Conservation (phyloP, 2,797 vertebrate genomes). For the Mycteria americana region DNA sequence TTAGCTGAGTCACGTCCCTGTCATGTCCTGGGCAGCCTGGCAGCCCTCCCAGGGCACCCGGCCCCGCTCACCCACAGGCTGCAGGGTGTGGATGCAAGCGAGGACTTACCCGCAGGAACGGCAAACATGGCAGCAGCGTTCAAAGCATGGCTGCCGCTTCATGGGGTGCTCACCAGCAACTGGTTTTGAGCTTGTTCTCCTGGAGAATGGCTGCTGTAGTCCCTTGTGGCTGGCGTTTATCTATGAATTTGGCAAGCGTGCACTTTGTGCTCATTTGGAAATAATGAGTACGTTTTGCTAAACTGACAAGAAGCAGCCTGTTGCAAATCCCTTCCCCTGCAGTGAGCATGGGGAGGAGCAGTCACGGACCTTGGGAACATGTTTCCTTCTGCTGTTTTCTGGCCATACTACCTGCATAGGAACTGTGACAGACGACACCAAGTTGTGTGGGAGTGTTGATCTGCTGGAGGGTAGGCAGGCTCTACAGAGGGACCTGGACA, state of each 20-base stretch:
- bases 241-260: not conserved
- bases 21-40: not conserved
- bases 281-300: not conserved
- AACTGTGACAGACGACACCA: not conserved
- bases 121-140: not conserved
- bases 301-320: not conserved
- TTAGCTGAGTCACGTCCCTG: not conserved
- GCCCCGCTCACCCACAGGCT: not conserved
- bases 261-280: not conserved
- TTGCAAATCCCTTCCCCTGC: not conserved
- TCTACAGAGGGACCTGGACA: too few relatives aligned
- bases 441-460: too few relatives aligned
- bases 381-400: not conserved
- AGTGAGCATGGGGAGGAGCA: rapidly evolving
- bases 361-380: not conserved
- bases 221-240: rapidly evolving
- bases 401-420: not conserved
- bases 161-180: not conserved
- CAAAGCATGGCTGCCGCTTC: too few relatives aligned
- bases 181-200: not conserved
- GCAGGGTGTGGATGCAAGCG: rapidly evolving
- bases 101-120: rapidly evolving
- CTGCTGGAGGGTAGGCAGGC: too few relatives aligned
- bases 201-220: not conserved
- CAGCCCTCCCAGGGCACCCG: not conserved